Percentiles rank a stretch among this genome's conserved stretches.
phyloP scores from a whole-genome alignment of 2,113 vertebrate species.

The Struthidea cinerea region DNA sequence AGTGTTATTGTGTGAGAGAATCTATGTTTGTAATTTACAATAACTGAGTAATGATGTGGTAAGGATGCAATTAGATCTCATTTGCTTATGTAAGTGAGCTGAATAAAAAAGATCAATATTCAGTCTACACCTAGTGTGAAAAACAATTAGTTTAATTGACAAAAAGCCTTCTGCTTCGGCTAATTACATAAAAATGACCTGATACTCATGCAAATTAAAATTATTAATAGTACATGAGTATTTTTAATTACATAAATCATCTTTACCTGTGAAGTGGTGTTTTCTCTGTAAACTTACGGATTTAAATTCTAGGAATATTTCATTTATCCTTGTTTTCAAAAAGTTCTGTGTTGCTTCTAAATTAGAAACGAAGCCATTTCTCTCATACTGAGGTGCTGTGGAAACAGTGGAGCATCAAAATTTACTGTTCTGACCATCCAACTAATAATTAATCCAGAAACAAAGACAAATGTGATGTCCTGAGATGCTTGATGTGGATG shows the following conservation, averaged over 20 bases:
- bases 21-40: conserved; percentile 50
- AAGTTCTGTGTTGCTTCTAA: neutral
- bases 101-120: conserved; percentile 73
- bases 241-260: conserved; percentile 66
- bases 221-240: conserved; percentile 70
- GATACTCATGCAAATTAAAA: conserved; percentile 62
- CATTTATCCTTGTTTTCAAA: neutral
- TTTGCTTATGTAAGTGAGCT: conserved; percentile 76
- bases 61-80: conserved; percentile 73
- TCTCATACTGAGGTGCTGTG: neutral
- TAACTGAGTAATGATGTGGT: conserved; percentile 68
- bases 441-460: neutral
- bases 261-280: conserved; percentile 26
- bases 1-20: conserved; percentile 34
- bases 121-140: conserved; percentile 70
- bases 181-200: conserved; percentile 74
- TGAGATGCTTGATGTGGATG: neutral
- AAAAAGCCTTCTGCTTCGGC: conserved; percentile 49
- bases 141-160: conserved; percentile 77
- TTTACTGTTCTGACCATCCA: neutral
- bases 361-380: neutral
- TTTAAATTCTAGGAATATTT: neutral
- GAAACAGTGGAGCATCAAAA: neutral
- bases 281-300: neutral
- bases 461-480: neutral